Percentiles rank a stretch among this genome's conserved stretches.
phyloP scores from a whole-genome alignment of 2,888 invertebrate genomes.

The Habrosyne pyritoides region DNA sequence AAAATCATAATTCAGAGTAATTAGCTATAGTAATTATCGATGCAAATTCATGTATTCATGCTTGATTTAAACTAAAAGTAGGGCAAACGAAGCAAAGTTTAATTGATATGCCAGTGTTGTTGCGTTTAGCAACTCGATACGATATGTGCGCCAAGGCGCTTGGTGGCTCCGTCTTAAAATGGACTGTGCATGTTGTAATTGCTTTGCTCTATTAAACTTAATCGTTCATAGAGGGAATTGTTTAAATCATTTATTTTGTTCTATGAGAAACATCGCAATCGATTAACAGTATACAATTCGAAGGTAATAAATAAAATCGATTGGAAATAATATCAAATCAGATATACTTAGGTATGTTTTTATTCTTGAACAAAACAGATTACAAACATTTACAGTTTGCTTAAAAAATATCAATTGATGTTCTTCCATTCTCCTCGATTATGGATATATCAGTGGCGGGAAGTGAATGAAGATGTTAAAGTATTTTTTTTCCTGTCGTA shows the following conservation, averaged over 20 bases:
- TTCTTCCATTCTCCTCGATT: no score
- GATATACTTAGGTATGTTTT: no score
- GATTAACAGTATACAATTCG: no score
- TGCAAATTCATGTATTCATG: slow-evolving; percentile 38
- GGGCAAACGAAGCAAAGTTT: slow-evolving; percentile 54
- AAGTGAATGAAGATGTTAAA: no score
- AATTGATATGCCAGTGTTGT: slow-evolving; percentile 67
- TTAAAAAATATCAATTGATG: no score
- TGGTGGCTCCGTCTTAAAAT: slow-evolving; percentile 43
- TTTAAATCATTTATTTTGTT: neutral
- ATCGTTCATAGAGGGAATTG: neutral
- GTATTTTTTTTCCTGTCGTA: no score
- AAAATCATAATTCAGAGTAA: neutral
- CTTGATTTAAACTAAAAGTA: slow-evolving; percentile 53
- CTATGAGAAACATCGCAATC: neutral
- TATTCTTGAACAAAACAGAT: no score
- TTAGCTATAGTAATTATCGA: neutral
- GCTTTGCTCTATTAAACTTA: slow-evolving; percentile 27
- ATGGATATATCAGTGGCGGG: no score
- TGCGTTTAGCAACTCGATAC: slow-evolving; percentile 55
- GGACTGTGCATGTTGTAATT: slow-evolving; percentile 42
- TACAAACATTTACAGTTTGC: no score
- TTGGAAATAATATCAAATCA: no score
- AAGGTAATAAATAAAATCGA: no score
- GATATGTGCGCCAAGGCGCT: slow-evolving; percentile 37